Evolutionary conservation across 1,140 invertebrate genomes (phyloP), one percentile per base, ranked within the genome.

Genomic region (Maconellicoccus hirsutus): DNA sequence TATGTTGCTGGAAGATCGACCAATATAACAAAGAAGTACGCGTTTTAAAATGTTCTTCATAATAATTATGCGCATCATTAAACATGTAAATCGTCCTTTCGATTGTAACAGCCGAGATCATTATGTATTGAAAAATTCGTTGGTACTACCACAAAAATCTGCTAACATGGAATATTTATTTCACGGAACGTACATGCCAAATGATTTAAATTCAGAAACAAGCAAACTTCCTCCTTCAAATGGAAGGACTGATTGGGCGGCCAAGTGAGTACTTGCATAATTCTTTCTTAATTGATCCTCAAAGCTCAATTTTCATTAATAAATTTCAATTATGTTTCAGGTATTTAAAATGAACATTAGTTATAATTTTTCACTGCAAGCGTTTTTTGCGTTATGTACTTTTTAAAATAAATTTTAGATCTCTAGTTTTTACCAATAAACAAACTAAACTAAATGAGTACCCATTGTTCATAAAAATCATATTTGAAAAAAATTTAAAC

Each of bases 1-100:
- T 91, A 90, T 76, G 81, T 90, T 70, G 85, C 86, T 71, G 88
- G 84, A 33, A 83, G 84, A 72, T 82, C 78, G 73, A 82, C 82
- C 63, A 81, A 81, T 76, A 77, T 82, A 71, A 77, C 78, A 39
- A 77, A 77, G 75, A 79, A 78, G 79, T 81, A 78, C 77, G n/a
- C n/a, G 76, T 73, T 16, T 16, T 33, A 39, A 4, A 59, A 3
- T 33, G 29, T 12, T 12, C 29, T 12, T 33, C 12, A 33, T 3
- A 33, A 33, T n/a, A n/a, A n/a, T n/a, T n/a, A 33, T 33, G 12
- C 29, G 29, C 3, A 33, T 33, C 12, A 33, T 33, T 3, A 3
- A 33, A 33, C 29, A 6, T 33, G 3, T 33, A 6, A 3, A 33
- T 33, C 29, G 12, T 33, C 12, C 4, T 6, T 33, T 33, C 12